Evolutionary conservation across 2,888 invertebrate species (phyloP).

Genomic region (Pediacus dermestoides): DNA sequence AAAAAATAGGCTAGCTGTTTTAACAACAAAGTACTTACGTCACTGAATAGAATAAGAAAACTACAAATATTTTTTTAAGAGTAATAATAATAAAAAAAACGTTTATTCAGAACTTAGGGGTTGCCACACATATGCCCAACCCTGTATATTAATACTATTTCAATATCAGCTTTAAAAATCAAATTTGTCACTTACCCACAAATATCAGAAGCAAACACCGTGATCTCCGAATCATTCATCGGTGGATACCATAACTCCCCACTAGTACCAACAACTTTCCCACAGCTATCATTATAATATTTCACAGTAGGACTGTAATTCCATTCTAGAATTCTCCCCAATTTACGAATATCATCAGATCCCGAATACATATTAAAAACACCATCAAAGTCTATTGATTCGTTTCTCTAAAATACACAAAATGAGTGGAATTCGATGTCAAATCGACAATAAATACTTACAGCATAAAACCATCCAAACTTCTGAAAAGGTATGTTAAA

Average conservation of each 20-base stretch:
- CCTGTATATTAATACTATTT: no score
- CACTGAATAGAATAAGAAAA: no score
- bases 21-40: no score
- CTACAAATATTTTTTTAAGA: no score
- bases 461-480: conserved; percentile 83
- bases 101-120: no score
- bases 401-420: conserved; percentile 67
- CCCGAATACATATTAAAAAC: conserved; percentile 76
- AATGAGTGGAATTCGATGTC: no score
- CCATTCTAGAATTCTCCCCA: conserved; percentile 73
- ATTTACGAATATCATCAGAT: conserved; percentile 56
- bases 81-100: no score
- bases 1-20: no score
- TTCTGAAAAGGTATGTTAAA: conserved; percentile 64
- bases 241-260: conserved; percentile 81
- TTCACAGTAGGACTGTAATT: conserved; percentile 57
- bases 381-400: conserved; percentile 70
- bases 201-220: conserved; percentile 72
- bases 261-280: conserved; percentile 65
- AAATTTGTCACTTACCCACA: no score
- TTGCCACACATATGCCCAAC: no score
- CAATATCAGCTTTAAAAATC: no score
- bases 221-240: conserved; percentile 54
- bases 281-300: conserved; percentile 59
- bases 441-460: no score